phyloP scores from a whole-genome alignment of 2,888 invertebrate species.

The Eupithecia insigniata region DNA sequence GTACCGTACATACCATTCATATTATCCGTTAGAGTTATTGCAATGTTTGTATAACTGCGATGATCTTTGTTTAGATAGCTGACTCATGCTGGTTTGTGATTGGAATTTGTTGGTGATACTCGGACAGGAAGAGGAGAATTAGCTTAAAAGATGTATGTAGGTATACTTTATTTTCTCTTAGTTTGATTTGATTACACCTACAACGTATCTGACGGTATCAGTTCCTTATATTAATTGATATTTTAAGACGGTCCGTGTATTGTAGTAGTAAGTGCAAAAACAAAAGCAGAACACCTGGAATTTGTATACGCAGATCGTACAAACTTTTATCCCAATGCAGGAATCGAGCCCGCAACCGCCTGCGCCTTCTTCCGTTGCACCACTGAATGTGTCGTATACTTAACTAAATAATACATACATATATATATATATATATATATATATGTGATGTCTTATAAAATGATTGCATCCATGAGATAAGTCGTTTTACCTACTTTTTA shows the following conservation, averaged over 20 bases:
- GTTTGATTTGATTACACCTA: neutral
- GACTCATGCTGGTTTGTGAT: slow-evolving; percentile 22
- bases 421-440: too few species aligned
- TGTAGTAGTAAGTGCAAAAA: neutral
- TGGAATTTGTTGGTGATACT: slow-evolving; percentile 21
- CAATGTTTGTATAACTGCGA: slow-evolving; percentile 23
- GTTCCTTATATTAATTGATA: neutral
- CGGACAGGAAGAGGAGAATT: slow-evolving; percentile 32
- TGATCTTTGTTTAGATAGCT: slow-evolving; percentile 25
- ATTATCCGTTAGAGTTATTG: slow-evolving; percentile 21
- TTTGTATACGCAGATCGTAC: too few species aligned
- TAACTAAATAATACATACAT: too few species aligned
- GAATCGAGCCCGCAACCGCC: too few species aligned
- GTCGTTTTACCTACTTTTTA: neutral
- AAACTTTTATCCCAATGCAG: too few species aligned
- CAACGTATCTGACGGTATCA: neutral
- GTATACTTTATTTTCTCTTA: neutral
- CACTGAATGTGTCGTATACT: too few species aligned
- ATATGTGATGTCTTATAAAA: neutral
- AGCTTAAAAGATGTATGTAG: neutral
- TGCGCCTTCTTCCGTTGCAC: too few species aligned
- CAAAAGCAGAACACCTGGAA: too few species aligned
- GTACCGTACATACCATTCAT: slow-evolving; percentile 15
- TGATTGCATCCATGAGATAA: neutral
- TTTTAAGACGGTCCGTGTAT: neutral